These are phyloP conservation scores for Opisthocomus hoazin DNA, from an alignment of 2,113 vertebrate species.

Conservation along the genomic window DNA sequence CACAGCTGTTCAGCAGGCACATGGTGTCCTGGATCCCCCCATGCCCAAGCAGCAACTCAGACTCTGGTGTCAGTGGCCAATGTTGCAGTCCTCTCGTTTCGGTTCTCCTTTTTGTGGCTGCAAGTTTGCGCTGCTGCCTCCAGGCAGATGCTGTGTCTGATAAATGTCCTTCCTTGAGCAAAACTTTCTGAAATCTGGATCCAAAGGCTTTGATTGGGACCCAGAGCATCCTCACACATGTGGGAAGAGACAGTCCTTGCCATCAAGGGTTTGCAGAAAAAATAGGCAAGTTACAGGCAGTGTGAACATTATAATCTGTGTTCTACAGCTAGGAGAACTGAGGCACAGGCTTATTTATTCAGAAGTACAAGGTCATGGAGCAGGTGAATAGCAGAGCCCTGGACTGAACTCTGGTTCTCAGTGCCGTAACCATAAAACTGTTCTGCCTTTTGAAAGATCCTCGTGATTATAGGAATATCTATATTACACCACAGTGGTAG, in stretches of 20 bases:
- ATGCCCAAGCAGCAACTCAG: not conserved
- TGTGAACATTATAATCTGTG: fast-evolving
- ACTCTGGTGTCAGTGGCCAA: not conserved
- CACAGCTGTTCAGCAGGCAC: not conserved
- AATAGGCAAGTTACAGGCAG: not conserved
- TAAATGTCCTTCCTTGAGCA: not conserved
- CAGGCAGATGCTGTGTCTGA: not conserved
- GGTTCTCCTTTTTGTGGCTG: not conserved
- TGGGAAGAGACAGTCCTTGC: not conserved
- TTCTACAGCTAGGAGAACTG: not conserved
- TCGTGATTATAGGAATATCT: not conserved
- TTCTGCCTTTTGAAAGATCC: not conserved
- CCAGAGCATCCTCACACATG: not conserved
- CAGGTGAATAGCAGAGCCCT: not conserved
- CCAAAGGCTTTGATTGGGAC: not conserved
- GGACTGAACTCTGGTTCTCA: not conserved
- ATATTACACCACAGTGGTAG: not conserved
- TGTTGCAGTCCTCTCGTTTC: not conserved
- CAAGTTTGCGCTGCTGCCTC: not conserved
- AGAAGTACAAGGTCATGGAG: not conserved
- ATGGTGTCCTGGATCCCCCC: fast-evolving
- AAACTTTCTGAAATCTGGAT: not conserved
- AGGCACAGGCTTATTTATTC: not conserved
- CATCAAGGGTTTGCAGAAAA: not conserved
- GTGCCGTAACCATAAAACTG: not conserved